Evolutionary conservation across 1,140 invertebrate species (phyloP).

Genomic region (Geopemphigus sp.): DNA sequence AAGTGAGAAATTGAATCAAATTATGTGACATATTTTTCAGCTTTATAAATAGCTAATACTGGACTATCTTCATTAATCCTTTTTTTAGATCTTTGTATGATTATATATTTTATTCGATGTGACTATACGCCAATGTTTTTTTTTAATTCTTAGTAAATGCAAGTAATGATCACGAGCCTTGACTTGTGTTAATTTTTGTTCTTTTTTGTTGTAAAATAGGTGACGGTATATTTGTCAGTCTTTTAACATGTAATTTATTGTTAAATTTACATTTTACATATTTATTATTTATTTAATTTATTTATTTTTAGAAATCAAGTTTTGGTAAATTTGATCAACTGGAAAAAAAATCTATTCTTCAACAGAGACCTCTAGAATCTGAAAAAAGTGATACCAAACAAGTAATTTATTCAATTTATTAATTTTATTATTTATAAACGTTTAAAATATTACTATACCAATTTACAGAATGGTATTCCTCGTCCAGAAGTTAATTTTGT

Average conservation of each 20-base stretch:
- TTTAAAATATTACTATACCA: constrained; percentile 2
- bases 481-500: constrained; percentile 60
- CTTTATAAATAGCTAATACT: not conserved
- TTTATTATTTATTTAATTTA: not conserved
- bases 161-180: too few species aligned
- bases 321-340: constrained; percentile 74
- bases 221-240: not conserved
- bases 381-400: constrained; percentile 37
- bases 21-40: not conserved
- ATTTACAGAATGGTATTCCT: constrained; percentile 56
- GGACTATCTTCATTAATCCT: too few species aligned
- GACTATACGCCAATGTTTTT: not conserved
- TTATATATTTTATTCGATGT: too few species aligned
- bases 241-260: not conserved
- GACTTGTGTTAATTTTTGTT: not conserved
- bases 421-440: not conserved
- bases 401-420: not conserved
- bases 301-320: constrained; percentile 68
- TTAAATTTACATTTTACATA: not conserved
- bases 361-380: constrained; percentile 55
- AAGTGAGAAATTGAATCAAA: too few species aligned
- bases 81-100: too few species aligned
- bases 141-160: not conserved
- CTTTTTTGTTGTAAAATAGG: not conserved
- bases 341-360: constrained; percentile 62